Percentiles rank a stretch among this genome's conserved stretches.
phyloP scores from a whole-genome alignment of 1,140 invertebrate species.

The Drosophila lacertosa region DNA sequence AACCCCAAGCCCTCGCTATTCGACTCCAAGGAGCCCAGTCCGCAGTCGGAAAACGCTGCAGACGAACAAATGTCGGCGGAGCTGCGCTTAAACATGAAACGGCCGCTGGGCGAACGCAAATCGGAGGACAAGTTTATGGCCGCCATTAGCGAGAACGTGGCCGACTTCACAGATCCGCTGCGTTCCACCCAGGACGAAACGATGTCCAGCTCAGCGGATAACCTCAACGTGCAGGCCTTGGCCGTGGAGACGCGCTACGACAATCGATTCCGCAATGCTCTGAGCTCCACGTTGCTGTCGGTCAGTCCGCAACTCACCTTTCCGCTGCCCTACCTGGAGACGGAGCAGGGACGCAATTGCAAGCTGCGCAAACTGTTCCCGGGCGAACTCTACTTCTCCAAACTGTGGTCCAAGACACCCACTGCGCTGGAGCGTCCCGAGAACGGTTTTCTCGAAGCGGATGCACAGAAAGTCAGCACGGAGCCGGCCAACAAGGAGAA shows the following conservation, averaged over 20 bases:
- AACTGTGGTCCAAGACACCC: conserved; percentile 83
- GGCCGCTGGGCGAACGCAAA: conserved; percentile 49
- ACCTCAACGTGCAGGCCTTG: conserved; percentile 57
- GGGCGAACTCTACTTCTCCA: conserved; percentile 91
- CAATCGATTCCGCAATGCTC: conserved; percentile 90
- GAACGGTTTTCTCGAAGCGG: conserved; percentile 40
- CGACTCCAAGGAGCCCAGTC: conserved; percentile 82
- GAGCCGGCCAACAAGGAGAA: conserved; percentile 55
- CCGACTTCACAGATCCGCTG: conserved; percentile 91
- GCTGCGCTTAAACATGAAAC: conserved; percentile 40
- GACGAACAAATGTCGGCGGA: conserved; percentile 40
- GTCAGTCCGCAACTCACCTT: conserved; percentile 94
- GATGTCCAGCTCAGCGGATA: conserved; percentile 22
- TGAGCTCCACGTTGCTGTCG: conserved; percentile 91
- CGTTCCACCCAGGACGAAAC: conserved; percentile 83
- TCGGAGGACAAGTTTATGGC: conserved; percentile 85
- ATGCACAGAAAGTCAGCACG: conserved; percentile 13
- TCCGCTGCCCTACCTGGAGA: conserved; percentile 94
- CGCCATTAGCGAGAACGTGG: conserved; percentile 85
- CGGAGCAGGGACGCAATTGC: conserved; percentile 91
- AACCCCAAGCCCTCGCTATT: conserved; percentile 74
- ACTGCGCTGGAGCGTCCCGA: conserved; percentile 54
- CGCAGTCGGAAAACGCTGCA: conserved; percentile 37
- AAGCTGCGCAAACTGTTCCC: conserved; percentile 91
- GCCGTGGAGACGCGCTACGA: conserved; percentile 87